These are phyloP conservation scores for Plutomurus gul DNA, from an alignment of 1,140 invertebrate species.

Conservation along the genomic window DNA sequence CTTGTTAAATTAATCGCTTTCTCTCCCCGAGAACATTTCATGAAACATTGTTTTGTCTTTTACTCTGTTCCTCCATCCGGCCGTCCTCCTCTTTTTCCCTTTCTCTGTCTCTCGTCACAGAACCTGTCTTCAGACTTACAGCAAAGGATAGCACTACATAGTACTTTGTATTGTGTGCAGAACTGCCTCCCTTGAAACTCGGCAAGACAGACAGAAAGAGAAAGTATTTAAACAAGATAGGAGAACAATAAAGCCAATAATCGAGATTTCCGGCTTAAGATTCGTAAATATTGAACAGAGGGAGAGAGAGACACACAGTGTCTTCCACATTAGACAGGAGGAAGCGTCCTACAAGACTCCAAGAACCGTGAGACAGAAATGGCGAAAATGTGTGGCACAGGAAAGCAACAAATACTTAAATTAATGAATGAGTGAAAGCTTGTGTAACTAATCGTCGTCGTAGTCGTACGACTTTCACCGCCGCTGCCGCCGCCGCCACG, in stretches of 20 bases:
- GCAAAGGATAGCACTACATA: too few relatives aligned
- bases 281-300: too few relatives aligned
- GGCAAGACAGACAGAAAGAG: too few relatives aligned
- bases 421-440: slow-evolving; percentile 29
- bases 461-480: background rate
- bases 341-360: too few relatives aligned
- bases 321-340: too few relatives aligned
- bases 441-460: slow-evolving; percentile 9
- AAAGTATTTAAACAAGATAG: too few relatives aligned
- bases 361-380: background rate
- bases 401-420: slow-evolving; percentile 18
- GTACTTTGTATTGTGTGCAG: too few relatives aligned
- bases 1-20: slow-evolving; percentile 27
- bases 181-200: too few relatives aligned
- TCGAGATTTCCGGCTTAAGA: too few relatives aligned
- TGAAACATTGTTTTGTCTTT: slow-evolving; percentile 7
- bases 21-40: slow-evolving; percentile 13
- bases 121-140: background rate
- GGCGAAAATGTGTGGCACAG: background rate
- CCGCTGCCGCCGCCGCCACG: too few relatives aligned
- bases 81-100: background rate
- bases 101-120: background rate
- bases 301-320: too few relatives aligned
- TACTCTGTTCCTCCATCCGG: background rate
- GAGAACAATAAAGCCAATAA: too few relatives aligned